Conservation (phyloP, 2,797 vertebrate genomes). For the Ceryle rudis region DNA sequence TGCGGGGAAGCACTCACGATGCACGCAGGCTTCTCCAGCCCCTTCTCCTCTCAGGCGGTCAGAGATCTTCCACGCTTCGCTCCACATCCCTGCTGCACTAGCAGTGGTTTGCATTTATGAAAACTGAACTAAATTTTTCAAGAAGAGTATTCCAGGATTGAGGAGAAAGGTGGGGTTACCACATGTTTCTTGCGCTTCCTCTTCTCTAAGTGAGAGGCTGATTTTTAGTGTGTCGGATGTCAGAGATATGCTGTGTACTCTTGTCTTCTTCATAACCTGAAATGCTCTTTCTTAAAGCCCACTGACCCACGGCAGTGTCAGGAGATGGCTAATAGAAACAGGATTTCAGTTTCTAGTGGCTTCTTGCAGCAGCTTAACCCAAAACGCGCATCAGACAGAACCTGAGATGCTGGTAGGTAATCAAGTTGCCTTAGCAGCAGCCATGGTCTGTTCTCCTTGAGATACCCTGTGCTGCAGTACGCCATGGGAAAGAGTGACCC, state of each 20-base stretch:
- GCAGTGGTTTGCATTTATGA: background rate
- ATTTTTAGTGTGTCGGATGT: background rate
- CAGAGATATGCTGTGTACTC: background rate
- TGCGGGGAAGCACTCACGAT: background rate
- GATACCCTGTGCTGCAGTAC: background rate
- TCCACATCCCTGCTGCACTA: background rate
- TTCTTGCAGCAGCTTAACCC: background rate
- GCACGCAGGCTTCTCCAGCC: background rate
- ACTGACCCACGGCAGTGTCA: background rate
- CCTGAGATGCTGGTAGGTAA: background rate
- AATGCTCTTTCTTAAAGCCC: background rate
- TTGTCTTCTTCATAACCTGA: background rate
- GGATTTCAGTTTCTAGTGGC: background rate
- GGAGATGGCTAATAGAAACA: background rate
- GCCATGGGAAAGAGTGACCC: background rate
- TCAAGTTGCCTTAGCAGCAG: background rate
- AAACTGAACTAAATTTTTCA: background rate
- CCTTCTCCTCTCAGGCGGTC: accelerated
- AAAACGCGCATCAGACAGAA: background rate
- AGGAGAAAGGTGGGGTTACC: background rate
- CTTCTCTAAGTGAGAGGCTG: background rate
- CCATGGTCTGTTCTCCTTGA: background rate
- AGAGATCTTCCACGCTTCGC: background rate
- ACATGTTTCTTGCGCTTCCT: background rate
- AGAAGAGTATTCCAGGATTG: background rate